Base-by-base conservation (phyloP, 2,888 invertebrate genomes). In the Xestia sexstrigata region DNA sequence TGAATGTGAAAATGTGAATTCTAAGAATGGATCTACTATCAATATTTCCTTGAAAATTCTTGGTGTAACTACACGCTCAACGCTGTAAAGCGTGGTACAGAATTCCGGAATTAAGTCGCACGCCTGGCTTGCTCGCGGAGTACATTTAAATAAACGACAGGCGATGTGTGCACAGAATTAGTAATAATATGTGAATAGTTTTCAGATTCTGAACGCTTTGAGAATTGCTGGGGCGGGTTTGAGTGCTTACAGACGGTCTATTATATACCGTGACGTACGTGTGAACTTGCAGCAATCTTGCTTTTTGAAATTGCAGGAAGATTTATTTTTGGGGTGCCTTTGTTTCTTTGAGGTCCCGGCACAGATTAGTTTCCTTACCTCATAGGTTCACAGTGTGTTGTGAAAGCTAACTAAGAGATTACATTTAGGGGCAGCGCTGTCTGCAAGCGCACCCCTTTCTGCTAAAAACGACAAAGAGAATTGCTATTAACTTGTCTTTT, bases 81-180 rank as follows among this genome's bases (percentile, higher is more conserved):
- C 63, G 42, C 11, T 78, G 35, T 82, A 75, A 72, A 83, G 71
- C 79, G 42, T 73, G 79, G 87, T 88, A 84, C 80, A 83, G 78
- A 86, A 88, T 81, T 89, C 89, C 80, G 83, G 85, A 91, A 92
- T 90, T 88, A 91, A 92, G 90, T 91, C 91, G 90, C 89, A 88
- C 86, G 88, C 89, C 74, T 84, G 88, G 89, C 88, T 91, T 88
- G 88, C 87, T 90, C 86, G 78, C 80, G 69, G 84, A 88, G 89
- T 89, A 90, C 89, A 91, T 90, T 91, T 90, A 92, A 90, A 91
- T 91, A 91, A 91, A 89, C 89, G 91, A 85, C 85, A 84, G 87
- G 13, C 71, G 67, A 79, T 84, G 86, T 91, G 91, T 89, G 90
- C 88, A 86, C 81, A 70, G 87, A 90, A 91, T 91, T 90, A 90